Evolutionary conservation across 1,140 invertebrate species (phyloP), one percentile per base, ranked within the genome.

Genomic region (Oreohelix idahoensis): DNA sequence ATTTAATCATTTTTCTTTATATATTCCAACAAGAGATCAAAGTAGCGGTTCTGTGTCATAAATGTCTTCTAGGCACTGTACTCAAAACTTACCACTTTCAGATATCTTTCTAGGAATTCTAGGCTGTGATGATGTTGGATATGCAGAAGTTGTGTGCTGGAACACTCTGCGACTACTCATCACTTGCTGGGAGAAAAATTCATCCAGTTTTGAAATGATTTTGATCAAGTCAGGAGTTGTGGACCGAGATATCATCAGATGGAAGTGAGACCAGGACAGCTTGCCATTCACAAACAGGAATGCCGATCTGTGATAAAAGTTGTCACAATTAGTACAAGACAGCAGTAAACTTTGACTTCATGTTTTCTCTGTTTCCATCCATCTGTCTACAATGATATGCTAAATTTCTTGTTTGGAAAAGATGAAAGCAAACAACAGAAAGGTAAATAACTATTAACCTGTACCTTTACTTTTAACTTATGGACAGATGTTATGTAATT

Each of bases 151-250:
- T 29, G 79, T 51, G n/a, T 39, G 79, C 38, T 82, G 80, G 71
- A 93, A 85, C 0, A 90, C 90, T 32, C 91, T 84, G 70, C 87
- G 89, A 84, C 92, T 91, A 83, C 90, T 92, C 45, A 85, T 90
- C 58, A 92, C 89, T 86, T 93, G 92, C 85, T 90, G 89, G 35
- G 86, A 88, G 93, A 99, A 99, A 93, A 99, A 99, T 93, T 99
- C 98, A 89, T 99, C 97, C 15, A 99, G 93, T 92, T 98, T 98
- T 79, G 96, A 96, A 89, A 96, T 97, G 96, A 99, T 98, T 93
- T 99, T 99, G 1, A 99, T 93, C 35, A 99, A 93, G 93, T 99
- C 98, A 0, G 97, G 97, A 0, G 97, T 99, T 0, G 98, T 99
- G 38, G 97, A 98, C 92, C 98, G 96, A 26, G 96, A 97, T 88